These are phyloP conservation scores for Thecophora atra DNA, from an alignment of 2,888 invertebrate species.

Conservation along the genomic window DNA sequence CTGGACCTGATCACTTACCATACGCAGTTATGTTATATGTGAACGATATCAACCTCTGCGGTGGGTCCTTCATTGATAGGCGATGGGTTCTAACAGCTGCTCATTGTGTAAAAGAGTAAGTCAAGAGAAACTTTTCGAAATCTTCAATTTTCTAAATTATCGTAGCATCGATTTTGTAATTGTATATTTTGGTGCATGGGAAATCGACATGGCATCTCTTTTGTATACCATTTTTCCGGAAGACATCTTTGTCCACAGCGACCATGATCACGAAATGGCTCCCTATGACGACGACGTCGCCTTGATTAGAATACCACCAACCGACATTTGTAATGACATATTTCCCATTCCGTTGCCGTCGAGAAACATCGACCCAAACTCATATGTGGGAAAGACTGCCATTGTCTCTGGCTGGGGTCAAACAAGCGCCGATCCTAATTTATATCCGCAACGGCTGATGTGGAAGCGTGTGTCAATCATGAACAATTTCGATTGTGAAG, in stretches of 20 bases:
- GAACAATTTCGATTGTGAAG: background rate
- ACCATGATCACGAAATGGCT: background rate
- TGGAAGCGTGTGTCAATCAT: background rate
- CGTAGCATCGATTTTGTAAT: background rate
- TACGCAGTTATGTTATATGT: background rate
- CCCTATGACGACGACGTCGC: background rate
- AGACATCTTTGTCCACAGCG: background rate
- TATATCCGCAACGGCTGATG: too few relatives aligned
- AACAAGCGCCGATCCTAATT: background rate
- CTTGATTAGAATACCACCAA: background rate
- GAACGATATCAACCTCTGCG: background rate
- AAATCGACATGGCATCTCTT: background rate
- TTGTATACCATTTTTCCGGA: background rate
- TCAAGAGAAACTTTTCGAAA: background rate
- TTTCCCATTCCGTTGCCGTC: background rate
- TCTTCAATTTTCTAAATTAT: background rate
- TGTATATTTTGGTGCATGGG: background rate
- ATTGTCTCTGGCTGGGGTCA: background rate
- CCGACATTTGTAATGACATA: background rate
- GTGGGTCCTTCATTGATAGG: background rate
- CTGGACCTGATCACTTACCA: background rate
- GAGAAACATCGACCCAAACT: background rate
- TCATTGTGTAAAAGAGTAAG: background rate
- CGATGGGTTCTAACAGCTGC: background rate
- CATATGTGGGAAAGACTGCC: background rate